A percentile compares a stretch with the other conserved stretches of the same genome.
phyloP scores from a whole-genome alignment of 2,888 invertebrate genomes.

The Volucella bombylans region DNA sequence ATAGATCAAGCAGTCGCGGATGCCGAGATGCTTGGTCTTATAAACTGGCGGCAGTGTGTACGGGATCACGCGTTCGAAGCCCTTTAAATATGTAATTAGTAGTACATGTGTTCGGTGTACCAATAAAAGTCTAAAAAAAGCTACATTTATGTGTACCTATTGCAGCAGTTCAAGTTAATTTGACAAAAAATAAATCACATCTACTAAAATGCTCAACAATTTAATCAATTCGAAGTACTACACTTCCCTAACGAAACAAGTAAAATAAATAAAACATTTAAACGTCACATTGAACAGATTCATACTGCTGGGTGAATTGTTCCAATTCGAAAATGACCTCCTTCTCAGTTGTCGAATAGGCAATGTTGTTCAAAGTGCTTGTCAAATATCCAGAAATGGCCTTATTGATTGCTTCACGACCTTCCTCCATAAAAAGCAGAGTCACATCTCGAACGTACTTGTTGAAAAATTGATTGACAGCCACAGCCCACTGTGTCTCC shows the following conservation, averaged over 20 bases:
- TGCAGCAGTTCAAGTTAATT: too few relatives aligned
- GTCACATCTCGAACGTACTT: slow-evolving; percentile 58
- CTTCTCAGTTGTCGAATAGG: neutral
- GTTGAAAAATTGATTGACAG: slow-evolving; percentile 75
- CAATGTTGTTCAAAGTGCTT: neutral
- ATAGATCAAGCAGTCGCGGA: too few relatives aligned
- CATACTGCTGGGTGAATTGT: neutral
- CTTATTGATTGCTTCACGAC: slow-evolving; percentile 32
- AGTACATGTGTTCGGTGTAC: too few relatives aligned
- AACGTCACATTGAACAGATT: slow-evolving; percentile 6
- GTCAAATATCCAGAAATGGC: slow-evolving; percentile 20
- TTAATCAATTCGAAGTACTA: neutral
- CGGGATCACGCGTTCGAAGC: too few relatives aligned
- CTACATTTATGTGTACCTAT: too few relatives aligned
- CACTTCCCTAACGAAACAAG: neutral
- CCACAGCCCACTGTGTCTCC: slow-evolving; percentile 75
- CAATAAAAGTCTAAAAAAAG: too few relatives aligned
- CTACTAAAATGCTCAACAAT: neutral
- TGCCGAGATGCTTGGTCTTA: too few relatives aligned
- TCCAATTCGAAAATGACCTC: slow-evolving; percentile 1
- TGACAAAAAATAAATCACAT: neutral
- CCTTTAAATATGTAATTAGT: too few relatives aligned
- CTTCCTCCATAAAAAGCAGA: slow-evolving; percentile 48
- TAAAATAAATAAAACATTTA: neutral
- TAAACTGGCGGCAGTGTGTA: too few relatives aligned